Base-by-base conservation (phyloP, 2,797 vertebrate genomes). In the Galago senegalensis region DNA sequence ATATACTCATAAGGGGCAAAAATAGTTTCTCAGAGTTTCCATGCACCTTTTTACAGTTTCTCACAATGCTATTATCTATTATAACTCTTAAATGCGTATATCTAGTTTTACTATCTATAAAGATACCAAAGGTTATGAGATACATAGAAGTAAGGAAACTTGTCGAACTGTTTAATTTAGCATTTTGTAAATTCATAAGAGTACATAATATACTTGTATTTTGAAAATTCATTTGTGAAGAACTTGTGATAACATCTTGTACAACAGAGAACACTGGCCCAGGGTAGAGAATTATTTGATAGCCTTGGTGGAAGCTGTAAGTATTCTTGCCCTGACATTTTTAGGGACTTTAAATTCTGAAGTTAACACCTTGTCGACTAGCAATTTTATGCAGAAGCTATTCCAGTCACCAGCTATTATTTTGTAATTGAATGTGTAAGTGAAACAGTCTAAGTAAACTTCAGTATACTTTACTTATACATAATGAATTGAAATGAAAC, bases 141-240 rank as follows among this genome's bases (percentile, higher is more conserved):
- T 82, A 70, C 87, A 49, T 7, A 56, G 27, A 18, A 75, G 8
- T 89, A 69, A 90, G n/a, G 53, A 93, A 76, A 61, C 21, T 80
- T 86, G 27, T 73, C 81, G 61, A 81, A 80, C 49, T 87, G 25
- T 81, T 84, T 67, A 82, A 84, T 6, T 91, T 58, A 87, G n/a
- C 16, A 79, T 95, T 94, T 95, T 85, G 12, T 56, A 92, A 80
- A 60, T 83, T 70, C 7, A 79, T 86, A 83, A 88, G 79, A 76
- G 37, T 89, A 34, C 27, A 23, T 85, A 82, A 27, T 67, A 67
- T 89, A 58, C 23, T 90, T 31, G 8, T n/a, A 80, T 89, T 95
- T 89, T 93, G 34, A 79, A 91, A 93, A 70, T 91, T 85, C 29
- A 49, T 40, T 88, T 94, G 65, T 89, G 34, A 18, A 93, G 72